Evolutionary conservation across 2,113 vertebrate species (phyloP).

Genomic region (Colius striatus): DNA sequence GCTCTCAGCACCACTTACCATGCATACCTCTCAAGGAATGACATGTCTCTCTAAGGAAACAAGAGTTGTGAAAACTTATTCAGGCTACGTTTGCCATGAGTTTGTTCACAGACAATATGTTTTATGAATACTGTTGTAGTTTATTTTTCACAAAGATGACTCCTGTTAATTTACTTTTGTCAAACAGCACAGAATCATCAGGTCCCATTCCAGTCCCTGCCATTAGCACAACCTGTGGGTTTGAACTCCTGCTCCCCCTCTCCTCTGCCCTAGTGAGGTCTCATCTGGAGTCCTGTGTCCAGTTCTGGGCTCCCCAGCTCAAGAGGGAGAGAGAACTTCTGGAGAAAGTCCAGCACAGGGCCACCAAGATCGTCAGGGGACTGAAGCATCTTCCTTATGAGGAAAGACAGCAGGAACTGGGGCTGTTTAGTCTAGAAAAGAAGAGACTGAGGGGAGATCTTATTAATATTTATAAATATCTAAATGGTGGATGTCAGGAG

Average conservation of each 20-base stretch:
- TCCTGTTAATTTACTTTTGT: constrained; percentile 28
- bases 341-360: no score
- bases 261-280: no score
- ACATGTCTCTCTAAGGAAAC: background rate
- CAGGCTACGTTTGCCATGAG: background rate
- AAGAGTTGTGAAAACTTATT: background rate
- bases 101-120: background rate
- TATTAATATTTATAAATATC: no score
- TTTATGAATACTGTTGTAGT: background rate
- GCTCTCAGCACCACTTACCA: background rate
- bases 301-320: no score
- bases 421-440: no score
- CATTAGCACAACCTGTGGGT: background rate
- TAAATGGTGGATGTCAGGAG: no score
- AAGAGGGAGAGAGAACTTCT: no score
- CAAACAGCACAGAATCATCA: background rate
- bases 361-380: no score
- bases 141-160: constrained; percentile 14
- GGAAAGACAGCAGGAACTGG: no score
- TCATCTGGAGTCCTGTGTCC: no score
- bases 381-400: no score
- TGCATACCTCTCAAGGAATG: background rate
- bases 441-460: no score
- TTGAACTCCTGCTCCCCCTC: background rate
- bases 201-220: background rate